phyloP scores from a whole-genome alignment of 2,888 invertebrate species.

The Hofmannophila pseudospretella region DNA sequence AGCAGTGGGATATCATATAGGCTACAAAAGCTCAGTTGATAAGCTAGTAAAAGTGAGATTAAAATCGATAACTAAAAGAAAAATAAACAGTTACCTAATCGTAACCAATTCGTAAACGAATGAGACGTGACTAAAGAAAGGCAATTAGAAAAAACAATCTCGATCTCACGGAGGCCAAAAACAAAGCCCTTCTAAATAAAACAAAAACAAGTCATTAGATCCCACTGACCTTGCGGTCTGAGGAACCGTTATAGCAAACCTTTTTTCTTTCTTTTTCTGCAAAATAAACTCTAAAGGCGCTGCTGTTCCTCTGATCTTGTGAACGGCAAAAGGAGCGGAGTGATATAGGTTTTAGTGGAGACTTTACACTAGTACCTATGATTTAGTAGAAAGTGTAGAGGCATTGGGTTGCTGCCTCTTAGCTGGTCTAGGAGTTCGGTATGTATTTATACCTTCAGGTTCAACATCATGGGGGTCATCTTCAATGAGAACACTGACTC shows the following conservation, averaged over 20 bases:
- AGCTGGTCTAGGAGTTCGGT: no score
- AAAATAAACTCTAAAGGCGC: conserved; percentile 48
- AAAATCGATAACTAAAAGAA: no score
- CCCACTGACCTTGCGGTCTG: conserved; percentile 58
- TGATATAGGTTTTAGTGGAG: conserved; percentile 42
- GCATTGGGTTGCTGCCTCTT: no score
- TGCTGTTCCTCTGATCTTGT: conserved; percentile 69
- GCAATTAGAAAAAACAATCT: not conserved
- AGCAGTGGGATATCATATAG: no score
- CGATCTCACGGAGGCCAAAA: not conserved
- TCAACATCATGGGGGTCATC: no score
- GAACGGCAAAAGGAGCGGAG: conserved; percentile 61
- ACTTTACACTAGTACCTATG: conserved; percentile 26
- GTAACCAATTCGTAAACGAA: not conserved
- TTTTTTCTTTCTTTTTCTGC: conserved; percentile 42
- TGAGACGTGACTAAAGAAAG: conserved; percentile 1
- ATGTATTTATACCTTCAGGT: no score
- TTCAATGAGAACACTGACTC: no score
- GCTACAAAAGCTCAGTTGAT: no score
- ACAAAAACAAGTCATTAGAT: conserved; percentile 51
- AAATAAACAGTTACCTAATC: no score
- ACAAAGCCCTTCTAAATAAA: conserved; percentile 22
- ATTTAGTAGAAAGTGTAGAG: not conserved
- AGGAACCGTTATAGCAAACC: conserved; percentile 48
- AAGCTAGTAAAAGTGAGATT: no score